These are phyloP conservation scores for Calidris pugnax DNA, from an alignment of 2,113 vertebrate genomes.

Conservation along the genomic window DNA sequence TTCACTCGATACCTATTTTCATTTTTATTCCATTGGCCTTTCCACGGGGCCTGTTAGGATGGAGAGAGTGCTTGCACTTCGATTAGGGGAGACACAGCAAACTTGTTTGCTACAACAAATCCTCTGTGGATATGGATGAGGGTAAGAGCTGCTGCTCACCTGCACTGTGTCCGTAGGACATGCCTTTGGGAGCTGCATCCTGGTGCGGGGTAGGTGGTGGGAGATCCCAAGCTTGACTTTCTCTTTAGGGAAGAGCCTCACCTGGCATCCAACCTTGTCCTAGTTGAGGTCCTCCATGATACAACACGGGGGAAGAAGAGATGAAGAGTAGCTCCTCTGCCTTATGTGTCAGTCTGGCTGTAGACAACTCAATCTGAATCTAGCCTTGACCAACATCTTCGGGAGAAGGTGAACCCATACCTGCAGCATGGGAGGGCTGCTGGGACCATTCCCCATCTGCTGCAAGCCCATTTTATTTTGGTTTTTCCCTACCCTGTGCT, in stretches of 20 bases:
- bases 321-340: neutral
- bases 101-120: neutral
- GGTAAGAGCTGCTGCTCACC: neutral
- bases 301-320: neutral
- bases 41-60: neutral
- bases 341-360: neutral
- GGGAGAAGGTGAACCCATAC: neutral
- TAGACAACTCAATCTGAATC: neutral
- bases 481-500: neutral
- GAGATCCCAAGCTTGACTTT: neutral
- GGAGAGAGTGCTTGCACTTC: neutral
- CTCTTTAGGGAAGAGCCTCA: neutral
- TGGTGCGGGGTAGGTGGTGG: neutral
- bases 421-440: neutral
- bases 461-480: neutral
- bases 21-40: conserved; percentile 52
- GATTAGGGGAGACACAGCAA: neutral
- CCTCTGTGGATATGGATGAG: neutral
- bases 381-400: neutral
- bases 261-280: neutral
- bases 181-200: neutral
- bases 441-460: neutral
- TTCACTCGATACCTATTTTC: conserved; percentile 53
- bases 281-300: neutral
- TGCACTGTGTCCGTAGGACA: neutral